phyloP scores from a whole-genome alignment of 1,140 invertebrate species.

The Listronotus bonariensis region DNA sequence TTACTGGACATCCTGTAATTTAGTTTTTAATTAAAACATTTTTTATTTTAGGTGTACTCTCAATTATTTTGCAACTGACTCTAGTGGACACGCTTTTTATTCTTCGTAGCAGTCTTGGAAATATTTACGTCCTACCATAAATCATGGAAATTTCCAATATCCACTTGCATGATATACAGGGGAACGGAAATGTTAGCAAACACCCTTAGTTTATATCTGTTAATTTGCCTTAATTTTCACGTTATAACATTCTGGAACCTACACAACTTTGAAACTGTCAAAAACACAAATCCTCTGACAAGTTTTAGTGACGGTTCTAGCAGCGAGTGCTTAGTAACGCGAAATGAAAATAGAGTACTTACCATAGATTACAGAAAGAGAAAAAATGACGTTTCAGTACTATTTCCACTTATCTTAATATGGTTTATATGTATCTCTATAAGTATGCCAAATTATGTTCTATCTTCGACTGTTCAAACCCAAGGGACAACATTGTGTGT shows the following conservation, averaged over 20 bases:
- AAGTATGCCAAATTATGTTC: slow-evolving; percentile 60
- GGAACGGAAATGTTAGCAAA: slow-evolving; percentile 60
- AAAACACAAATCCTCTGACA: slow-evolving; percentile 52
- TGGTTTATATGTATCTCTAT: slow-evolving; percentile 61
- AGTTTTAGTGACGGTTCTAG: slow-evolving; percentile 55
- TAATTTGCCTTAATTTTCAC: slow-evolving; percentile 60
- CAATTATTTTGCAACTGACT: slow-evolving; percentile 59
- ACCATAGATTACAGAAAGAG: slow-evolving; percentile 57
- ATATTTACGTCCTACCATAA: slow-evolving; percentile 56
- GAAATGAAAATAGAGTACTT: slow-evolving; percentile 53
- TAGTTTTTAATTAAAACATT: not conserved
- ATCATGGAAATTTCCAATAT: slow-evolving; percentile 58
- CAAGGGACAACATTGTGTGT: slow-evolving; percentile 46
- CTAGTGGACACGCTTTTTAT: slow-evolving; percentile 57
- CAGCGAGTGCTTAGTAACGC: slow-evolving; percentile 57
- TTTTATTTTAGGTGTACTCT: slow-evolving; percentile 58
- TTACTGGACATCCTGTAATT: too few species aligned
- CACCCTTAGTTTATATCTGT: slow-evolving; percentile 60
- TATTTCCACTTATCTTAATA: slow-evolving; percentile 59
- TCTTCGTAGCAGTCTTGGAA: slow-evolving; percentile 57
- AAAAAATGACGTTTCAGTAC: slow-evolving; percentile 55
- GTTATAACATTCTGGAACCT: slow-evolving; percentile 60
- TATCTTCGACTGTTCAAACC: slow-evolving; percentile 46
- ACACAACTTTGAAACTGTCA: slow-evolving; percentile 47
- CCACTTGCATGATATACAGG: slow-evolving; percentile 57